Conservation (phyloP, 1,140 invertebrate species). For the Drosophila gunungcola region DNA sequence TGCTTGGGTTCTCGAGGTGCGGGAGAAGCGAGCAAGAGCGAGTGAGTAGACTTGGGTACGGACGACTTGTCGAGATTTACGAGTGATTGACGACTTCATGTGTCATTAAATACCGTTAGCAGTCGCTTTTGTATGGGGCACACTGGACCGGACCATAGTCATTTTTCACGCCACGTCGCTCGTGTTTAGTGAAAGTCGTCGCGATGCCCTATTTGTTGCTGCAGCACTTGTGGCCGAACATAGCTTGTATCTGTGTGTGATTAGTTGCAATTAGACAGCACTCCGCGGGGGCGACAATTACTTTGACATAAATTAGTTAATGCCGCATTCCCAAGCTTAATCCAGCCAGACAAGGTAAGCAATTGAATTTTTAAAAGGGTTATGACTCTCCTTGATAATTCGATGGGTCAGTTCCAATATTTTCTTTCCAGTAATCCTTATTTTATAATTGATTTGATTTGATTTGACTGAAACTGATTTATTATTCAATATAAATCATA, state of each 20-base stretch:
- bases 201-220: conserved; percentile 16
- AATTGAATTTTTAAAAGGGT: conserved; percentile 98
- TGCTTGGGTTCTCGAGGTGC: conserved; percentile 24
- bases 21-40: conserved; percentile 4
- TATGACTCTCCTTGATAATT: conserved; percentile 98
- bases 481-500: background rate
- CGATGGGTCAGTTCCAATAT: conserved; percentile 79
- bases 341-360: conserved; percentile 63
- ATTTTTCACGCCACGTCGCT: conserved; percentile 27
- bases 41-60: conserved; percentile 39
- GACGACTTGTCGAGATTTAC: conserved; percentile 80
- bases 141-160: conserved; percentile 19
- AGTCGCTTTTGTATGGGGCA: conserved; percentile 28
- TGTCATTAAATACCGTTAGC: conserved; percentile 83
- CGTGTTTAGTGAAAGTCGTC: conserved; percentile 33
- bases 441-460: background rate
- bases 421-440: background rate
- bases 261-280: conserved; percentile 64
- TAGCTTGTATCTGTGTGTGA: conserved; percentile 34
- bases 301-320: conserved; percentile 12
- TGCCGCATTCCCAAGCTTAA: background rate
- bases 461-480: too few species aligned
- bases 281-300: conserved; percentile 42
- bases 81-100: conserved; percentile 82
- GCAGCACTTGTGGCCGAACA: conserved; percentile 1